Conservation (phyloP, 2,797 vertebrate genomes). For the Sebastes trivittatus region DNA sequence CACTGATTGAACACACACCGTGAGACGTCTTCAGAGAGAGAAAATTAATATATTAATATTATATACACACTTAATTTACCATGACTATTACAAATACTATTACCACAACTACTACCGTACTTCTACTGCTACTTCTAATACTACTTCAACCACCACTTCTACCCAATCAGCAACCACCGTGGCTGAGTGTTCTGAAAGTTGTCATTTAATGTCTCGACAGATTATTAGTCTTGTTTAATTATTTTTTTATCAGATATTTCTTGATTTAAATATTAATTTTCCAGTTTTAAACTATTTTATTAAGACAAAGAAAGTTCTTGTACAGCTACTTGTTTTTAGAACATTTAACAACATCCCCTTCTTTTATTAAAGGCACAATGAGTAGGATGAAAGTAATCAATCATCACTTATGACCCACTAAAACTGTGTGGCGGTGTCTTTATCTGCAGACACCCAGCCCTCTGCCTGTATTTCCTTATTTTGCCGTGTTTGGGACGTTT, state of each 20-base stretch:
- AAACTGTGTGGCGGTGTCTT: neutral
- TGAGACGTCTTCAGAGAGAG: constrained; percentile 56
- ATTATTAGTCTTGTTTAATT: neutral
- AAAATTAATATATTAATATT: neutral
- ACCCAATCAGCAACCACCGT: neutral
- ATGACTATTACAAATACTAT: neutral
- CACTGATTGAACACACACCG: constrained; percentile 85
- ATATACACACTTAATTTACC: neutral
- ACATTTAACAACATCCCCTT: neutral
- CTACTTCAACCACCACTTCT: neutral
- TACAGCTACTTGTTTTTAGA: neutral
- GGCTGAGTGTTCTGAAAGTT: neutral
- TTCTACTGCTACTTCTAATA: no score
- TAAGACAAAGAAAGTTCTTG: neutral
- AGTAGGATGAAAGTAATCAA: neutral
- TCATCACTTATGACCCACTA: neutral
- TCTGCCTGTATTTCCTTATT: neutral
- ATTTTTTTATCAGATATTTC: neutral
- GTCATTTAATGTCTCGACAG: neutral
- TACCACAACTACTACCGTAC: neutral
- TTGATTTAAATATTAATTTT: neutral
- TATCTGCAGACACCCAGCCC: neutral
- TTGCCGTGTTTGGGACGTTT: neutral
- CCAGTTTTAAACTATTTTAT: neutral
- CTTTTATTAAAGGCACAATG: neutral